Percentiles rank a stretch among this genome's conserved stretches.
Conservation (phyloP, 2,797 vertebrate genomes). For the Notoglanidium macrostoma region DNA sequence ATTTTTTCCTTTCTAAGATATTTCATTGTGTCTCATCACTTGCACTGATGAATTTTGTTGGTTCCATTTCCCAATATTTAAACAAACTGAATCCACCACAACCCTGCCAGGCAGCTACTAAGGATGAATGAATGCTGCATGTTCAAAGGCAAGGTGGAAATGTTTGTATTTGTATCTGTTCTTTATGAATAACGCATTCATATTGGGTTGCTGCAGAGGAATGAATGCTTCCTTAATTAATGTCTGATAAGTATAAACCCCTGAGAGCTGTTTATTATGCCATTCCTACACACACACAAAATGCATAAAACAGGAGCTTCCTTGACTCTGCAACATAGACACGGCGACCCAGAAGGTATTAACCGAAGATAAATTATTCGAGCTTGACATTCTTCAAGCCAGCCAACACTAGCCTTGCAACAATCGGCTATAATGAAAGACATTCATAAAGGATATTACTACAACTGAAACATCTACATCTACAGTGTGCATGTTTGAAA, state of each 20-base stretch:
- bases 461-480: conserved; percentile 12
- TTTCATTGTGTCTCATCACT: too few species aligned
- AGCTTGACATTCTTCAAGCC: not conserved
- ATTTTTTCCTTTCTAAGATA: not conserved
- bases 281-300: not conserved
- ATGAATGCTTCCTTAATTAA: not conserved
- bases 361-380: not conserved
- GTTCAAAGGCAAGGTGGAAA: not conserved
- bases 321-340: not conserved
- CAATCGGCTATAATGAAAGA: conserved; percentile 23
- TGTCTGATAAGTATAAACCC: not conserved
- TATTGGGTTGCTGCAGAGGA: too few species aligned
- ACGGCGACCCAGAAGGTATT: not conserved
- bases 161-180: not conserved
- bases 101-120: not conserved
- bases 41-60: not conserved
- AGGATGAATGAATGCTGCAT: too few species aligned
- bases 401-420: not conserved
- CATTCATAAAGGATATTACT: conserved; percentile 13
- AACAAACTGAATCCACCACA: not conserved
- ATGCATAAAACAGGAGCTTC: not conserved
- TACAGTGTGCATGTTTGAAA: conserved; percentile 21
- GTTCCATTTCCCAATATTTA: not conserved
- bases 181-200: not conserved
- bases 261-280: not conserved